Percentiles rank a stretch among this genome's conserved stretches.
phyloP scores from a whole-genome alignment of 2,113 vertebrate genomes.

The Catharus minimus region DNA sequence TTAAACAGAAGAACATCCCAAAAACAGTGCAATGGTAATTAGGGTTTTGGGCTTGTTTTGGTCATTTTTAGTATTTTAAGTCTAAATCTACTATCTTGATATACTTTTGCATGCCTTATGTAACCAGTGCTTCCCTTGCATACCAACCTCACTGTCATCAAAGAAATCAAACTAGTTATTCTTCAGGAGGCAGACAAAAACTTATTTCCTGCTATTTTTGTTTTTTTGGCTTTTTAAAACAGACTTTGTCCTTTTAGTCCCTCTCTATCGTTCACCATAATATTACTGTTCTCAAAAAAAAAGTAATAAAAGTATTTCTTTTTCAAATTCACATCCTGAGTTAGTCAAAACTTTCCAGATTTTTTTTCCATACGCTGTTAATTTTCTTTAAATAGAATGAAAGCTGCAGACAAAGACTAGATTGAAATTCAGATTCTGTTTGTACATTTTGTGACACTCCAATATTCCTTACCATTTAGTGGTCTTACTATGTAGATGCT shows the following conservation, averaged over 20 bases:
- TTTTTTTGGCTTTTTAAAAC: neutral
- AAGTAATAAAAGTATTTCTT: neutral
- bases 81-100: neutral
- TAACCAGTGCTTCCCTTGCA: neutral
- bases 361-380: neutral
- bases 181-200: neutral
- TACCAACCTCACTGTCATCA: neutral
- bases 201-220: neutral
- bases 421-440: neutral
- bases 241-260: neutral
- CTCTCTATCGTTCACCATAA: neutral
- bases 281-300: neutral
- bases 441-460: neutral
- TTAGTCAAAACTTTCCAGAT: neutral
- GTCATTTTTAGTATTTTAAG: neutral
- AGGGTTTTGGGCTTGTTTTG: neutral
- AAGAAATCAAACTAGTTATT: neutral
- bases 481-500: neutral
- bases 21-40: neutral
- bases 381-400: neutral
- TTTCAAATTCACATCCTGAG: neutral
- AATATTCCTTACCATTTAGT: neutral
- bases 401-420: neutral
- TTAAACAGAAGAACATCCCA: neutral
- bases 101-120: neutral